Percentiles rank a stretch among this genome's conserved stretches.
phyloP scores from a whole-genome alignment of 2,888 invertebrate genomes.

The Uloborus plumipes region DNA sequence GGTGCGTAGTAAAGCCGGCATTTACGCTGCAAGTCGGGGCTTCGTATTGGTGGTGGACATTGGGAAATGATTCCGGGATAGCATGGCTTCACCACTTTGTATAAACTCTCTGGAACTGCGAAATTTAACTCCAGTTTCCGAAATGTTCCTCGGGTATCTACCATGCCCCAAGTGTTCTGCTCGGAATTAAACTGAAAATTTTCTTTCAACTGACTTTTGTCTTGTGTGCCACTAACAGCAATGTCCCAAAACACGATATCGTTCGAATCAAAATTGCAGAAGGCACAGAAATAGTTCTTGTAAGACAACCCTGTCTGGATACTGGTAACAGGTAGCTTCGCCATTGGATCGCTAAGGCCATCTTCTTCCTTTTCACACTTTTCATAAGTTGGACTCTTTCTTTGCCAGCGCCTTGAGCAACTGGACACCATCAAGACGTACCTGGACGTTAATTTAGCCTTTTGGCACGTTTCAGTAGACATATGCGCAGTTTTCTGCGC shows the following conservation, averaged over 20 bases:
- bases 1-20: slow-evolving; percentile 12
- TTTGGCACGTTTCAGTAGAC: neutral
- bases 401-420: neutral
- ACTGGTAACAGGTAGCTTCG: slow-evolving; percentile 10
- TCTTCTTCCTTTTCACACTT: slow-evolving; percentile 3
- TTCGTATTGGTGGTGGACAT: slow-evolving; percentile 67
- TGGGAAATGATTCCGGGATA: slow-evolving; percentile 67
- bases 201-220: neutral
- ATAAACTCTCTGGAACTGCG: neutral
- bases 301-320: neutral
- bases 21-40: neutral
- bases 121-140: neutral
- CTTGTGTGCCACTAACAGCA: no score
- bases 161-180: neutral
- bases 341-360: slow-evolving; percentile 4
- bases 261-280: slow-evolving; percentile 15
- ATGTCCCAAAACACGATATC: slow-evolving; percentile 5
- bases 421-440: slow-evolving; percentile 1
- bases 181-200: neutral
- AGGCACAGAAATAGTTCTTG: slow-evolving; percentile 33
- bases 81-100: slow-evolving; percentile 25
- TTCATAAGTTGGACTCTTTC: neutral
- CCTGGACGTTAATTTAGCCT: neutral
- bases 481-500: neutral
- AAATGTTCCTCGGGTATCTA: neutral